phyloP scores from a whole-genome alignment of 2,888 invertebrate species.

The Coecobrya sp. region DNA sequence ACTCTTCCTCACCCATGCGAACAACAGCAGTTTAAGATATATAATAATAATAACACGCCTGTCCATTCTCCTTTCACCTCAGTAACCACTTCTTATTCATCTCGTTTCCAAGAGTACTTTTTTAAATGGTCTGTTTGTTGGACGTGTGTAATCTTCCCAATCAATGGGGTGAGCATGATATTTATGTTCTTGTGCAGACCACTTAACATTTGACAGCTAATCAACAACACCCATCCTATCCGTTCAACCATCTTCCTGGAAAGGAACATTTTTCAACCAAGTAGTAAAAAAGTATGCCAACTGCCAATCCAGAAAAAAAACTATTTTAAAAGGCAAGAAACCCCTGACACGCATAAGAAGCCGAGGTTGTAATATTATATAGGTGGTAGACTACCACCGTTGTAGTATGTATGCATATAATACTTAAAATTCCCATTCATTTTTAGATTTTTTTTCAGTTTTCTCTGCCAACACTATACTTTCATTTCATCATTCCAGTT shows the following conservation, averaged over 20 bases:
- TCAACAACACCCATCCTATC: conserved; percentile 40
- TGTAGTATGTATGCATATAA: not conserved
- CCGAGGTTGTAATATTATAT: not conserved
- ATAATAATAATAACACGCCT: not conserved
- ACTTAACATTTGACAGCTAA: conserved; percentile 75
- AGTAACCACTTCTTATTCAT: not conserved
- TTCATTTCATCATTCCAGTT: conserved; percentile 45
- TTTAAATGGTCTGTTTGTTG: not conserved
- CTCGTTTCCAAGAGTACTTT: not conserved
- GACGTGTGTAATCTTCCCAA: not conserved
- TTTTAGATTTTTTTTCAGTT: not conserved
- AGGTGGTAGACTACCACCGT: not conserved
- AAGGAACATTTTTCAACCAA: conserved; percentile 14
- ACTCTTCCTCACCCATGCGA: conserved; percentile 85
- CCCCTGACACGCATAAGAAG: not conserved
- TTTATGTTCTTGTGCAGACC: conserved; percentile 29
- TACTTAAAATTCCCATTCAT: conserved; percentile 9
- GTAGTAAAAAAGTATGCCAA: conserved; percentile 15
- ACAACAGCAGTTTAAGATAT: conserved; percentile 85
- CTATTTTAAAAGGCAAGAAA: not conserved
- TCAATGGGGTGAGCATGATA: not conserved
- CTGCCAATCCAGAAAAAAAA: not conserved
- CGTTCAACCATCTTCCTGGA: not conserved
- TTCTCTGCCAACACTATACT: not conserved
- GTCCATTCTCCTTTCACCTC: too few relatives aligned